These are phyloP conservation scores for Oncorhynchus mykiss DNA, from an alignment of 2,113 vertebrate genomes.

Conservation along the genomic window DNA sequence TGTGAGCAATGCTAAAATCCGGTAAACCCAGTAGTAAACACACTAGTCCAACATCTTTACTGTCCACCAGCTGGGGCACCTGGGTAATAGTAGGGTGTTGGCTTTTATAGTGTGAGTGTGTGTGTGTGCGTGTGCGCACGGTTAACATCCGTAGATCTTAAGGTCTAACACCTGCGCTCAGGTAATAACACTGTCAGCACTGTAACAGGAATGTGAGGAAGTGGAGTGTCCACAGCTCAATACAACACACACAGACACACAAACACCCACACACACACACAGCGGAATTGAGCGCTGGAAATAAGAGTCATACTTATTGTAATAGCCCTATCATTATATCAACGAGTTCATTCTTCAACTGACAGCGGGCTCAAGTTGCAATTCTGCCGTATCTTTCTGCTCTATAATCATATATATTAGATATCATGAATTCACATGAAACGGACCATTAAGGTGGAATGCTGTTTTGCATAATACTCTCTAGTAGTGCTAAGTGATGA, in stretches of 20 bases:
- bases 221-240: not conserved
- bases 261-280: not conserved
- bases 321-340: conserved; percentile 5
- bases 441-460: not conserved
- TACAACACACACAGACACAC: conserved; percentile 6
- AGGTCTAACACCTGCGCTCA: conserved; percentile 1
- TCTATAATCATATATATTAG: not conserved
- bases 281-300: not conserved
- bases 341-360: not conserved
- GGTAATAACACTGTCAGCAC: not conserved
- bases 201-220: not conserved
- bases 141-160: not conserved
- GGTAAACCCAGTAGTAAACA: not conserved
- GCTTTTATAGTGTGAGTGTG: not conserved
- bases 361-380: not conserved
- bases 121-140: not conserved
- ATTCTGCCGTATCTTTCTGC: not conserved
- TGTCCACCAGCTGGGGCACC: not conserved
- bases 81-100: not conserved
- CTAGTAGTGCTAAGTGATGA: too few relatives aligned
- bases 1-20: not conserved
- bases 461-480: not conserved
- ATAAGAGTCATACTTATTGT: not conserved
- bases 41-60: not conserved
- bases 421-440: not conserved